phyloP scores from a whole-genome alignment of 2,113 vertebrate genomes.

The Eptesicus fuscus region DNA sequence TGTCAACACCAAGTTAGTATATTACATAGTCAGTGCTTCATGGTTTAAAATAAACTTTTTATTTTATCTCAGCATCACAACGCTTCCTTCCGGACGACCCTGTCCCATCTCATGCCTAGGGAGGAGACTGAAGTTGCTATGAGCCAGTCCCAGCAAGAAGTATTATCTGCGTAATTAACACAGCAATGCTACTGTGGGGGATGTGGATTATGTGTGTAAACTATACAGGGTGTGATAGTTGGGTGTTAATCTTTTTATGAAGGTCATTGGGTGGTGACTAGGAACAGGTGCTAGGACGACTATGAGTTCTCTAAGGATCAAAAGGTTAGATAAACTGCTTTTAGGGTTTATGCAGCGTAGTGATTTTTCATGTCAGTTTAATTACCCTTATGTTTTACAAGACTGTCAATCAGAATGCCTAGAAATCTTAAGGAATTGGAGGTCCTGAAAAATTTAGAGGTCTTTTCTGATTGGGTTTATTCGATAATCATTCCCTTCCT shows the following conservation, averaged over 20 bases:
- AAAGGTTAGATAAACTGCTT: constrained; percentile 89
- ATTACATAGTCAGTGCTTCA: not conserved
- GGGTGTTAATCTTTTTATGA: constrained; percentile 65
- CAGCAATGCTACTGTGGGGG: not conserved
- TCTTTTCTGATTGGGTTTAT: constrained; percentile 79
- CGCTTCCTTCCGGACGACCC: not conserved
- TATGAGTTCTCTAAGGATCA: constrained; percentile 81
- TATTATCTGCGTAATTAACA: constrained; percentile 23
- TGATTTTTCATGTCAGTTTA: constrained; percentile 83
- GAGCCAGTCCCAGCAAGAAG: not conserved
- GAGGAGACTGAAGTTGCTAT: not conserved
- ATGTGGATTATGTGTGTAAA: not conserved
- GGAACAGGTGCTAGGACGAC: constrained; percentile 80
- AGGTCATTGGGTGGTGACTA: constrained; percentile 80
- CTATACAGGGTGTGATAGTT: not conserved
- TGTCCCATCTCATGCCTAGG: not conserved
- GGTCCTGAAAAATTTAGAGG: constrained; percentile 71
- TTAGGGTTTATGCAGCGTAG: constrained; percentile 78
- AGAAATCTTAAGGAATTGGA: constrained; percentile 73
- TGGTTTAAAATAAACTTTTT: constrained; percentile 34
- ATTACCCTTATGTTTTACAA: constrained; percentile 82
- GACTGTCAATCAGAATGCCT: constrained; percentile 75
- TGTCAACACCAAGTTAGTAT: not conserved
- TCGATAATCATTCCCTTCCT: constrained; percentile 78
- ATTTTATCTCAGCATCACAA: constrained; percentile 37